Evolutionary conservation across 2,888 invertebrate species (phyloP), one percentile per base, ranked within the genome.

Genomic region (Listrodromus nycthemerus): DNA sequence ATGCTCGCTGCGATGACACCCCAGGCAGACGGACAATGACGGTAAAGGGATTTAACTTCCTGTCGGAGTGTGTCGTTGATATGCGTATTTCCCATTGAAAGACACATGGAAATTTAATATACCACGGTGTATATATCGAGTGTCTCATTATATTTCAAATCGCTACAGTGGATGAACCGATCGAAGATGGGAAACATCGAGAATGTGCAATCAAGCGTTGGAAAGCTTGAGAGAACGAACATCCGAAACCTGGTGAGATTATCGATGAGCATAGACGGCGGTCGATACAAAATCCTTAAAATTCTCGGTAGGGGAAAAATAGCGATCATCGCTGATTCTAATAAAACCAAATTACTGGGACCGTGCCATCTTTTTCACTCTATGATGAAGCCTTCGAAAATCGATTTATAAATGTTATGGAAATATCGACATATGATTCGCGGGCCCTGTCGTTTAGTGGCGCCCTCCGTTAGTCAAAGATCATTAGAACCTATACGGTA

Each of bases 1-100:
- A 81, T 75, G 80, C 80, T 81, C 80, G 80, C 69, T 52, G 33
- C 66, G 66, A 45, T 74, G 30, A 70, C 58, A 66, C 21, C 45
- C 58, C 73, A 74, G n/a, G 58, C 67, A 58, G 55, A 74, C 67
- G 45, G 27, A 80, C 67, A 73, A 74, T 55, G 45, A 73, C 55
- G 55, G 37, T 27, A 67, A 45, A 78, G 70, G 69, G 48, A 58
- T 48, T 67, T 74, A 48, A 80, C 80, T 80, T 80, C 80, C 80
- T 80, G 73, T 48, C 73, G 65, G 52, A 37, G 19, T 37, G 10
- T 50, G 27, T 65, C 70, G 45, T 61, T 61, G 6, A 30, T 61
- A 27, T 27, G 58, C 27, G 30, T 61, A 61, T 30, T 5, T 61
- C 27, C 16, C 55, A 55, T 55, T 61, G 13, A 16, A 30, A 16